These are phyloP conservation scores for Psilopsiagon aurifrons DNA, from an alignment of 2,113 vertebrate species.

Conservation along the genomic window DNA sequence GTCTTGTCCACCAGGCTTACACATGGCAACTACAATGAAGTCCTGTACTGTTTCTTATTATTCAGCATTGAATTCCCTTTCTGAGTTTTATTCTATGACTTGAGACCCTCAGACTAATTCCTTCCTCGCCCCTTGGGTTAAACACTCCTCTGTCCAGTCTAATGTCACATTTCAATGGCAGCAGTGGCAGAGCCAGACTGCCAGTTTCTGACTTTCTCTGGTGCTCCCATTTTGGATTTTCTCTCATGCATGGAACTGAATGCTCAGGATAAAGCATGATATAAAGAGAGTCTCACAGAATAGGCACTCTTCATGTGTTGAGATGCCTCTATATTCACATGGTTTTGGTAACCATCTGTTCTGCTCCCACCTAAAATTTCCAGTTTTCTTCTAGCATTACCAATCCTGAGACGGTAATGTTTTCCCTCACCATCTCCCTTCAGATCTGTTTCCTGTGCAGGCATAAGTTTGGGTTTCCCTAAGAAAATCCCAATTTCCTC, in stretches of 20 bases:
- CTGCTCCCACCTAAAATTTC: neutral
- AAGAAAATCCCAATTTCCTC: neutral
- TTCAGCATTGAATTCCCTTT: neutral
- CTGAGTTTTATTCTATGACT: neutral
- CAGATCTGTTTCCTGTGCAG: neutral
- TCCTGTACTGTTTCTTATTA: neutral
- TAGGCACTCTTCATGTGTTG: neutral
- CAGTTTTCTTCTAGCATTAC: neutral
- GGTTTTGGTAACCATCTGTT: neutral
- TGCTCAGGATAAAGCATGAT: neutral
- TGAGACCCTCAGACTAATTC: neutral
- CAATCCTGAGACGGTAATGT: neutral
- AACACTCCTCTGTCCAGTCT: neutral
- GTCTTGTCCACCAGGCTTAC: neutral
- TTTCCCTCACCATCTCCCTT: neutral
- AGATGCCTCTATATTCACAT: neutral
- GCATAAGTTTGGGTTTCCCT: neutral
- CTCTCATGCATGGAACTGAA: fast-evolving
- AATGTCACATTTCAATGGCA: neutral
- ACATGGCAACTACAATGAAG: neutral
- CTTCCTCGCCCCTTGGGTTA: neutral
- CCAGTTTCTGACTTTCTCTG: neutral
- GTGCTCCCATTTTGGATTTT: neutral
- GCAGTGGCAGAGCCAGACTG: neutral
- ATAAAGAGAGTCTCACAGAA: neutral